Base-by-base conservation (phyloP, 2,797 vertebrate species). In the Acanthurus leucopareius region DNA sequence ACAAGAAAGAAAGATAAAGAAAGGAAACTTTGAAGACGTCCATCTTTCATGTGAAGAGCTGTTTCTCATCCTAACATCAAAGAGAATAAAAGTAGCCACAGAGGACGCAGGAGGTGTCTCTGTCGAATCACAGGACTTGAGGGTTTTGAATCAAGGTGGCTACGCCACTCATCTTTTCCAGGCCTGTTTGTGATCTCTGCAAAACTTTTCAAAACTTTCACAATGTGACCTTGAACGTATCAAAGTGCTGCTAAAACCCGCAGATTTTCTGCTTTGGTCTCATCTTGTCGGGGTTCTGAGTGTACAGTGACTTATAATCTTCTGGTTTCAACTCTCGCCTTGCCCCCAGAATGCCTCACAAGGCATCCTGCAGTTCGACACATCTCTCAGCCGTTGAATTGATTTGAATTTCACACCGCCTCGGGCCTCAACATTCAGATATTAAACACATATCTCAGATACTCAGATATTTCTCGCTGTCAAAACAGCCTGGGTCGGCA, bases 41-140 rank as follows among this genome's bases (percentile, higher is more conserved):
- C 77, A 86, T 90, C 87, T 91, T 93, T 94, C 89, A 92, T 90
- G 88, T 87, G 64, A 89, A 76, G 82, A 88, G 91, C 89, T 92
- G 93, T 94, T 94, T 93, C 91, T 91, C 85, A 83, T 90, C 84
- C 79, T 25, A 17, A 93, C 92, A 93, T 95, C 92, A 95, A 94
- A 95, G 89, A 57, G 54, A 78, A 59, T 53, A 48, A 49, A 79
- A 77, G 80, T 82, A 62, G 57, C 85, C 77, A 79, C 78, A 79
- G 86, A 94, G 88, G 91, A 90, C 79, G 74, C 54, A 14, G 47
- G 57, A 68, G 74, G 79, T 56, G 82, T 85, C 89, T 89, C 80
- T 45, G 86, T 83, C 57, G 62, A 79, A 88, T 84, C 81, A 75
- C 63, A 86, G 70, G 68, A 90, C 89, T 73, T 85, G 35, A 22